These are phyloP conservation scores for Bacillus rossius DNA, from an alignment of 1,140 invertebrate species.

Conservation along the genomic window DNA sequence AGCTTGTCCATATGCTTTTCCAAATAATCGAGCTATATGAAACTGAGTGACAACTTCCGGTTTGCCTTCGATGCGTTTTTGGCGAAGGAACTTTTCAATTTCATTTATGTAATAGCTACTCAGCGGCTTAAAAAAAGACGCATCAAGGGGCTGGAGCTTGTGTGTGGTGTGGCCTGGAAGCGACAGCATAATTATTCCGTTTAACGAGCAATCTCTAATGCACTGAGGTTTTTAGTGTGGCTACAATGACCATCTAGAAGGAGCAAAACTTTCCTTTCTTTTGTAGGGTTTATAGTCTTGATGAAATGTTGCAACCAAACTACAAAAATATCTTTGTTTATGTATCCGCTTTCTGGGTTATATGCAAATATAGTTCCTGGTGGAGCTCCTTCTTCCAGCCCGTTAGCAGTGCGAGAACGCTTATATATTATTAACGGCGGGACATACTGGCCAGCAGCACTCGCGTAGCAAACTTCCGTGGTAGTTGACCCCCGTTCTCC, in stretches of 20 bases:
- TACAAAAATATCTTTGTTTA: slow-evolving; percentile 6
- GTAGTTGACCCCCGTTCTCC: slow-evolving; percentile 41
- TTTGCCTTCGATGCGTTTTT: no score
- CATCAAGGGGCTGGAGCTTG: slow-evolving; percentile 13
- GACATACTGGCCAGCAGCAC: no score
- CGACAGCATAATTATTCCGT: slow-evolving; percentile 7
- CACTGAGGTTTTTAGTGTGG: slow-evolving; percentile 16
- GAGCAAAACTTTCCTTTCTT: background rate
- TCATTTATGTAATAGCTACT: no score
- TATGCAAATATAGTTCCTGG: slow-evolving; percentile 7
- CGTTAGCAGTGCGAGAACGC: no score
- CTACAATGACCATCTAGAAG: background rate
- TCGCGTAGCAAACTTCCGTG: slow-evolving; percentile 35
- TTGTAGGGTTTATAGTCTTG: background rate
- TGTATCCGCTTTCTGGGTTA: slow-evolving; percentile 8
- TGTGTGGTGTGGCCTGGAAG: slow-evolving; percentile 10
- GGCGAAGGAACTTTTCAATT: no score
- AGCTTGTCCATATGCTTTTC: no score
- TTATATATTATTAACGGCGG: slow-evolving; percentile 30
- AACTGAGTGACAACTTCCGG: no score
- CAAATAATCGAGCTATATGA: no score
- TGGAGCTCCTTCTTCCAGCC: slow-evolving; percentile 27
- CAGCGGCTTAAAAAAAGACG: background rate
- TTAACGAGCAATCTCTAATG: slow-evolving; percentile 3
- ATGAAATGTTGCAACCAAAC: slow-evolving; percentile 11